Percentiles rank a stretch among this genome's conserved stretches.
These are phyloP conservation scores for Dysmachus trigonus DNA, from an alignment of 2,888 invertebrate genomes.

Conservation along the genomic window DNA sequence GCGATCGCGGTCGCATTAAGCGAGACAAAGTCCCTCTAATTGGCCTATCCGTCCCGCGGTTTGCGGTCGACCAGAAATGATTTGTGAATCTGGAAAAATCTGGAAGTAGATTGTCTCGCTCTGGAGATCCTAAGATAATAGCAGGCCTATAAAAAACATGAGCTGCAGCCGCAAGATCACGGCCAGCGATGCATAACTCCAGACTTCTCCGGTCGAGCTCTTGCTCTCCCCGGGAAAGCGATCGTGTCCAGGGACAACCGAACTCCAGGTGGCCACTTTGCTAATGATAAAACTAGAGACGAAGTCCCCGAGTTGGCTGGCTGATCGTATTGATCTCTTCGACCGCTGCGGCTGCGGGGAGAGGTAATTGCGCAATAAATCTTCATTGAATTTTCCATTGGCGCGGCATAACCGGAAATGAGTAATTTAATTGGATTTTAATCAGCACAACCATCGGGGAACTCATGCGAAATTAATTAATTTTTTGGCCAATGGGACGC, in stretches of 20 bases:
- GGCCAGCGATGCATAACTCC: neutral
- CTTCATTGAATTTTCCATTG: neutral
- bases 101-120: neutral
- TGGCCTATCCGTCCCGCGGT: neutral
- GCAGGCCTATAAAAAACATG: neutral
- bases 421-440: constrained; percentile 31
- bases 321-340: constrained; percentile 11
- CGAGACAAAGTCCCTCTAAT: neutral
- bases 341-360: neutral
- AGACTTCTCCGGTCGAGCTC: neutral
- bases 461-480: neutral
- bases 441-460: neutral
- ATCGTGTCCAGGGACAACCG: neutral
- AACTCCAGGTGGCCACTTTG: constrained; percentile 33
- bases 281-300: neutral
- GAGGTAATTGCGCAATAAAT: constrained; percentile 29
- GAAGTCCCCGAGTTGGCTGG: neutral
- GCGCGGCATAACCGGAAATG: neutral
- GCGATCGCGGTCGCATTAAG: neutral
- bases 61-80: constrained; percentile 22
- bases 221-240: neutral
- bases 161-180: constrained; percentile 2
- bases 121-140: neutral
- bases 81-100: constrained; percentile 13
- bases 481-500: neutral